A percentile compares a stretch with the other conserved stretches of the same genome.
These are phyloP conservation scores for Eulemur coronatus DNA, from an alignment of 2,797 vertebrate species.

Conservation along the genomic window DNA sequence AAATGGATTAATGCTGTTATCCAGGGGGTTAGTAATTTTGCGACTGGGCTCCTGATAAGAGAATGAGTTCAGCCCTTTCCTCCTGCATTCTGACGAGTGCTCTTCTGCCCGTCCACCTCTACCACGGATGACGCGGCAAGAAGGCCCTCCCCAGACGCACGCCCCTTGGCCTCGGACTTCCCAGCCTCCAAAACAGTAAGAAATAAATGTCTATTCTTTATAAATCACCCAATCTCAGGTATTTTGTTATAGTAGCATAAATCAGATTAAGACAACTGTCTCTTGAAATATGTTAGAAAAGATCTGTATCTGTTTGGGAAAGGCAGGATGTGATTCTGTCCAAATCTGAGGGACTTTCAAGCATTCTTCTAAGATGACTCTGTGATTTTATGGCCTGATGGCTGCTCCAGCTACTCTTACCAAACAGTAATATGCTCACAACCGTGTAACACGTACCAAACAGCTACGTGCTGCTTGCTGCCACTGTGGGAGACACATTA, in stretches of 20 bases:
- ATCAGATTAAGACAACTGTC: neutral
- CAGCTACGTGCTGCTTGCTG: neutral
- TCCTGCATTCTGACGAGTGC: neutral
- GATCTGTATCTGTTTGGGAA: neutral
- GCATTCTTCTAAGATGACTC: neutral
- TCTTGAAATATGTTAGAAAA: neutral
- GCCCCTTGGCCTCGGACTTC: neutral
- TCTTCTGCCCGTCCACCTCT: neutral
- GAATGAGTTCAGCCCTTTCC: neutral
- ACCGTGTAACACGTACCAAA: neutral
- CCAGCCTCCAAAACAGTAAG: neutral
- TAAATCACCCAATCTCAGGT: neutral
- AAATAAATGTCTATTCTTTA: neutral
- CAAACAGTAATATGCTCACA: too few relatives aligned
- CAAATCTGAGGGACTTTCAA: neutral
- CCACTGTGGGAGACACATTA: neutral
- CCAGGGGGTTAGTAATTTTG: neutral
- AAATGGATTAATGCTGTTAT: neutral
- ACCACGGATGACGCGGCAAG: neutral
- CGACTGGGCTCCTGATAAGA: neutral
- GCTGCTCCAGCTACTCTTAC: neutral
- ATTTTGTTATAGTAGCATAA: neutral
- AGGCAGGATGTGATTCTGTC: neutral
- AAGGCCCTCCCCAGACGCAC: neutral
- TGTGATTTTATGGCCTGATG: neutral